Evolutionary conservation across 2,797 vertebrate genomes (phyloP).

Genomic region (Malurus leucopterus): DNA sequence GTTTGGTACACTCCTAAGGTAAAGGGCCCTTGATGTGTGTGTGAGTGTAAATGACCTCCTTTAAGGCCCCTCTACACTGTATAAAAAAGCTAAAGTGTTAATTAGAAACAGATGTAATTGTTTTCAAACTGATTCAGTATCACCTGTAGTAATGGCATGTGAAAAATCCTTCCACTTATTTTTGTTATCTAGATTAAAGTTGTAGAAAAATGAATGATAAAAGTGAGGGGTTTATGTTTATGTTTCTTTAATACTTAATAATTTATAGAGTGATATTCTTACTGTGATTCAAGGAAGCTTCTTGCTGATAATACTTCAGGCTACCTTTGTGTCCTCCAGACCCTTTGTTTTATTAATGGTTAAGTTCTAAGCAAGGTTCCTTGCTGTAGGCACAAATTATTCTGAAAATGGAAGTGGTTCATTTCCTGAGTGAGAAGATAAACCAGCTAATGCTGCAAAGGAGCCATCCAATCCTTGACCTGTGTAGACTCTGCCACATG

Average conservation of each 20-base stretch:
- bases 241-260: background rate
- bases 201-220: background rate
- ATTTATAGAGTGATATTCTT: background rate
- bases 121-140: background rate
- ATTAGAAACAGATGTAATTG: background rate
- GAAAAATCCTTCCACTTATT: background rate
- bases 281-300: background rate
- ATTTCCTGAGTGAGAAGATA: background rate
- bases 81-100: background rate
- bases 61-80: background rate
- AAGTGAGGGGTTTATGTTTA: background rate
- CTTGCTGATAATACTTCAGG: background rate
- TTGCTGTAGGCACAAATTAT: background rate
- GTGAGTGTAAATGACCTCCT: background rate
- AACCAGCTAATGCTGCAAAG: background rate
- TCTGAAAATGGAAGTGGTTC: background rate
- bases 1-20: background rate
- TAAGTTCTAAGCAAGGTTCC: background rate
- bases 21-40: background rate
- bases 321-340: background rate
- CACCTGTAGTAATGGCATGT: background rate
- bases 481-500: background rate
- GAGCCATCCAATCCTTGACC: background rate
- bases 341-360: background rate
- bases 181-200: background rate